A percentile compares a stretch with the other conserved stretches of the same genome.
phyloP scores from a whole-genome alignment of 2,888 invertebrate species.

The Tridacna crocea region DNA sequence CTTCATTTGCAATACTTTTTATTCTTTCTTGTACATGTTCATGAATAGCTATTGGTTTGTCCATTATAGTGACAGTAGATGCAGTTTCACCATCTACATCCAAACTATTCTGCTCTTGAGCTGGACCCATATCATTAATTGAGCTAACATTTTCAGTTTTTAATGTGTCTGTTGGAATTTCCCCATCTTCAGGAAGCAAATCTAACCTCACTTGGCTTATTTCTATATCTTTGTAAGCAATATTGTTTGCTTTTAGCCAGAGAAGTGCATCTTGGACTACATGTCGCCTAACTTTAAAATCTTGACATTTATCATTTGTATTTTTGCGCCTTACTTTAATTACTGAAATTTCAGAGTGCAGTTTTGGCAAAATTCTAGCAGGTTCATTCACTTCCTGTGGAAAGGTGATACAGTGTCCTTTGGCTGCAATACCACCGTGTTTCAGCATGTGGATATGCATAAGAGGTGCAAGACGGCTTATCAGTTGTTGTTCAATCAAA shows the following conservation, averaged over 20 bases:
- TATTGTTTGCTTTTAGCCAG: constrained; percentile 51
- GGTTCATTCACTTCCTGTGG: constrained; percentile 57
- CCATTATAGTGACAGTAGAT: constrained; percentile 47
- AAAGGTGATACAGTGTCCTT: constrained; percentile 57
- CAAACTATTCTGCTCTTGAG: constrained; percentile 38
- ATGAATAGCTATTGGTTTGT: constrained; percentile 42
- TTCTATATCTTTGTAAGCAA: constrained; percentile 40
- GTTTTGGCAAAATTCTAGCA: constrained; percentile 34
- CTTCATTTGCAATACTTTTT: constrained; percentile 12
- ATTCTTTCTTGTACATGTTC: constrained; percentile 39
- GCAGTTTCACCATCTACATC: constrained; percentile 35
- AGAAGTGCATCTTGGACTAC: constrained; percentile 43
- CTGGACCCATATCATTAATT: constrained; percentile 41
- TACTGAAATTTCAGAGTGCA: constrained; percentile 44
- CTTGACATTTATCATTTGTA: constrained; percentile 42
- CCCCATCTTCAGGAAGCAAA: constrained; percentile 43
- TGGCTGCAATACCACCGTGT: constrained; percentile 55
- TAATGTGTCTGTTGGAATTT: constrained; percentile 20
- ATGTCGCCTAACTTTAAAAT: constrained; percentile 44
- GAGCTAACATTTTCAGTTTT: background rate
- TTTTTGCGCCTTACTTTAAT: constrained; percentile 40
- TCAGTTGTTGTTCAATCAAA: constrained; percentile 51
- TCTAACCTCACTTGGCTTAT: constrained; percentile 43
- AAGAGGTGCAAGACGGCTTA: constrained; percentile 22
- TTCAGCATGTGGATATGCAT: constrained; percentile 41